Conservation (phyloP, 2,797 vertebrate genomes). For the Mareca strepera region DNA sequence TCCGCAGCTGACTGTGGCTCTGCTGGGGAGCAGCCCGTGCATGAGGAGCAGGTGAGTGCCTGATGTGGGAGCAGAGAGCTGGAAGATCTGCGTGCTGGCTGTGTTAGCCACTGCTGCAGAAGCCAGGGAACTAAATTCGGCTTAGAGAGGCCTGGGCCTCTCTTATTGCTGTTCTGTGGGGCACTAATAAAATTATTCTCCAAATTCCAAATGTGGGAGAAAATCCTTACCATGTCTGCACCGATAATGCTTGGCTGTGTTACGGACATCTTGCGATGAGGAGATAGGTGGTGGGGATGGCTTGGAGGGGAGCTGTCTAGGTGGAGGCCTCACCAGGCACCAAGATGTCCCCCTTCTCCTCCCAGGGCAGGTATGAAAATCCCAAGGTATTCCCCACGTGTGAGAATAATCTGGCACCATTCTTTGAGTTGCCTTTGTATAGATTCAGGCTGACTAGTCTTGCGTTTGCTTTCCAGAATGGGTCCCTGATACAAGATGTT, state of each 20-base stretch:
- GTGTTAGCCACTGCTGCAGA: background rate
- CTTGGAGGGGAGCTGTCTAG: background rate
- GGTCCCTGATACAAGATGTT: background rate
- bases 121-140: background rate
- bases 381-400: background rate
- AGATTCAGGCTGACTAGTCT: background rate
- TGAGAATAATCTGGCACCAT: accelerated
- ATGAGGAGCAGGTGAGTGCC: background rate
- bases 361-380: background rate
- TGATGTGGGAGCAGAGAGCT: background rate
- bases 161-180: background rate
- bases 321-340: background rate
- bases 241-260: background rate
- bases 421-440: background rate
- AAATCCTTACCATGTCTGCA: background rate
- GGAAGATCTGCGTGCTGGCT: background rate
- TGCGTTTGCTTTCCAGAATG: background rate
- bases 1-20: background rate
- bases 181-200: background rate
- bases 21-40: background rate
- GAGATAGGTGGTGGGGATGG: background rate
- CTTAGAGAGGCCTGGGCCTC: background rate
- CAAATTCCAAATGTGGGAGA: background rate
- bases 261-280: background rate
- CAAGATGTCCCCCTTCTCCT: background rate